Base-by-base conservation (phyloP, 2,888 invertebrate genomes). In the Parasteatoda lunata region DNA sequence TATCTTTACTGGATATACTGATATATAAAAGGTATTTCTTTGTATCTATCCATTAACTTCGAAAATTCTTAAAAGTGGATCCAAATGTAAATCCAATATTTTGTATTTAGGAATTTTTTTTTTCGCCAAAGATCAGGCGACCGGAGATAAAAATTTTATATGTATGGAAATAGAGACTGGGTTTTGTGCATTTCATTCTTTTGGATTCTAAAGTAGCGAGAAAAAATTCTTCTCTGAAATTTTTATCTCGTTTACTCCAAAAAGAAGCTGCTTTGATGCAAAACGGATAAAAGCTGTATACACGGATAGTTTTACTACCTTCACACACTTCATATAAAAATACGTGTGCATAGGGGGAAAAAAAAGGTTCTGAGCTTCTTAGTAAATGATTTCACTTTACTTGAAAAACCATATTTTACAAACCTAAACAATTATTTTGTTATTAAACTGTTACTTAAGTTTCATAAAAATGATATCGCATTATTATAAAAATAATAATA, bases 1-100 rank as follows among this genome's bases (percentile, higher is more conserved):
- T 64, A 3, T 75, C 49, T 45, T 5, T n/a, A 45, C 11, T 49
- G 13, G 59, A 30, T 51, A 51, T 75, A 45, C 49, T 30, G 47
- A 59, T 78, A 51, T 69, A 81, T 73, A 66, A 68, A 52, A 73
- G 73, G 15, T 45, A 48, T 59, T 69, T 69, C 47, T 48, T 47
- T 45, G 45, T 47, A 47, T 69, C 45, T 45, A 9, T 75, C 81
- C 73, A 75, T 81, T 75, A 75, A 73, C 48, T 68, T 54, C 11
- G 47, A 45, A 72, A 68, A 75, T 75, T 72, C 54, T 64, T n/a
- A 15, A 66, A 75, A 73, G 65, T 81, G 71, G 81, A 81, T 81
- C 65, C 68, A 51, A 68, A 75, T 81, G 81, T 72, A 79, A 79
- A 81, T 81, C 68, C 81, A 81, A 81, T 75, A 73, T 75, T 75